Conservation (phyloP, 2,888 invertebrate species). For the Ornithoptera priamus region DNA sequence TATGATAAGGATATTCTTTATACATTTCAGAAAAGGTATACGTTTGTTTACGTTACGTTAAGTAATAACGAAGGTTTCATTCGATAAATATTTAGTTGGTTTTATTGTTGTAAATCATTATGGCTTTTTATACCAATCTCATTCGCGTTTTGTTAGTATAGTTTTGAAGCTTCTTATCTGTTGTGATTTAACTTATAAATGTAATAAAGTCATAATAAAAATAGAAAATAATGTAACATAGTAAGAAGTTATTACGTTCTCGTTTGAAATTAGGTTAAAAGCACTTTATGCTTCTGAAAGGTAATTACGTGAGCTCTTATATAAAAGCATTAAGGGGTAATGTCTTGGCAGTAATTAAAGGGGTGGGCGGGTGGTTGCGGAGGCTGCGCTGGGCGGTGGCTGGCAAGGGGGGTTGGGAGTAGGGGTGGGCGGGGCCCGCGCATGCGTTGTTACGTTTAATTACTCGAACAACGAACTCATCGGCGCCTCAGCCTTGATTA, state of each 20-base stretch:
- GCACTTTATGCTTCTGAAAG: slow-evolving; percentile 37
- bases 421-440: slow-evolving; percentile 75
- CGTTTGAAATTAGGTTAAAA: slow-evolving; percentile 27
- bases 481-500: slow-evolving; percentile 73
- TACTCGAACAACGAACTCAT: slow-evolving; percentile 71
- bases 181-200: background rate
- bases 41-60: background rate
- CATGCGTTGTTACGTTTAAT: slow-evolving; percentile 72
- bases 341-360: slow-evolving; percentile 77
- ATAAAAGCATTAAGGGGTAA: slow-evolving; percentile 73
- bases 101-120: too few relatives aligned
- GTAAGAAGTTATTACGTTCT: slow-evolving; percentile 17
- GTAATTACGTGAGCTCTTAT: slow-evolving; percentile 42
- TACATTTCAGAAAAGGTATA: background rate
- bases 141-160: too few relatives aligned
- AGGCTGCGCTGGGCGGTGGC: slow-evolving; percentile 77
- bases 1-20: too few relatives aligned
- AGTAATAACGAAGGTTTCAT: background rate
- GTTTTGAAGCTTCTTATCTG: too few relatives aligned
- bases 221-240: slow-evolving; percentile 15
- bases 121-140: too few relatives aligned
- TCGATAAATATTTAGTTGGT: background rate
- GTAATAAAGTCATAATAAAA: slow-evolving; percentile 1
- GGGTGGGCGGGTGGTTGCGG: slow-evolving; percentile 47
- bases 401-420: slow-evolving; percentile 57